Base-by-base conservation (phyloP, 2,113 vertebrate species). In the Spheniscus mendiculus region DNA sequence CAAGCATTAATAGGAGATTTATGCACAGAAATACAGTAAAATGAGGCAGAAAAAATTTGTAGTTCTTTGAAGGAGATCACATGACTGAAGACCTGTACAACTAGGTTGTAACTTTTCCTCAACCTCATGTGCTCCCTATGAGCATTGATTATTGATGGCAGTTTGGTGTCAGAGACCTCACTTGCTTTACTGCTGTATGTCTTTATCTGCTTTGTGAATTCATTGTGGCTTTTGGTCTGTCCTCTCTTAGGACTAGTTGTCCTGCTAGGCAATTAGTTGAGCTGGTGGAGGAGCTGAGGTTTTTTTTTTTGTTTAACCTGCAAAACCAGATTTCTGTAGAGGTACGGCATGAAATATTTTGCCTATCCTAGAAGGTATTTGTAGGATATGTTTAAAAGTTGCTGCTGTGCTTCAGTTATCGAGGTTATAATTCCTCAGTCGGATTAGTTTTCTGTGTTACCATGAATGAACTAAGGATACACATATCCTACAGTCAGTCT, bases 41-140 rank as follows among this genome's bases (percentile, higher is more conserved):
- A 67, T 44, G 14, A 38, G 20, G 7, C 23, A 58, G 10, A 61
- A 87, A 58, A 49, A 44, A 9, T 2, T 11, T 53, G 6, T 40
- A 17, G 4, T 10, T 56, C 9, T 83, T 73, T 70, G 49, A 58
- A 44, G 27, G 36, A 77, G 30, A 49, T 27, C 15, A 69, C 42
- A 15, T 73, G 27, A 18, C 19, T 40, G 17, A 66, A 45, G 59
- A 23, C 4, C 6, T 65, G 2, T 30, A 29, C 18, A 34, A 2
- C 27, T 55, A 30, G 22, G 1, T 22, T 89, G 15, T 63, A 70
- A 38, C 23, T 74, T 27, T 72, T 76, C 23, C 7, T 83, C 15
- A 53, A 2, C 8, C 7, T 86, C 5, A 1, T 3, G 4, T 40
- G 36, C 11, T 73, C 7, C 18, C 7, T 78, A 0, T 32, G 59